Evolutionary conservation across 2,888 invertebrate species (phyloP), one percentile per base, ranked within the genome.

Genomic region (Brenthis hecate): DNA sequence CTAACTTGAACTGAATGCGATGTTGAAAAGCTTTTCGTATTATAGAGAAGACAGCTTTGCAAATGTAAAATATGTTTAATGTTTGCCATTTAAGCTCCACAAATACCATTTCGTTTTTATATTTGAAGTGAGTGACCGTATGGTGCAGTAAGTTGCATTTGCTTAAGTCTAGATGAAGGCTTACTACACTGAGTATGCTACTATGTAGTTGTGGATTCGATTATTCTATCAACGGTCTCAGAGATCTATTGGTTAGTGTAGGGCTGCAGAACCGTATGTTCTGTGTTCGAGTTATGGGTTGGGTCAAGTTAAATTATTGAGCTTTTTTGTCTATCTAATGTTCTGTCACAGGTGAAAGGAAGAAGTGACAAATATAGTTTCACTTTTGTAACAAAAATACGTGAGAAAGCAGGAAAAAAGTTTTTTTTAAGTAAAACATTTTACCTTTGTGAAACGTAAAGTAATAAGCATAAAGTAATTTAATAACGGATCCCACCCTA

Each of bases 1-100:
- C 67, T 67, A 23, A 56, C 61, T 67, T 56, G 28, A 13, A 60
- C 32, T 60, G 32, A 50, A 13, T 28, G 48, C 28, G 32, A 60
- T 60, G 51, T 13, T 57, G 65, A 65, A 65, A 57, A 43, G 57
- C 19, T 48, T 54, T 28, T 55, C 6, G 13, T 65, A 47, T 19
- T 13, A 57, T 13, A 19, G 19, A 43, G 19, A 23, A 50, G 60
- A 32, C 50, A 28, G 28, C 60, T 50, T 60, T 60, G 32, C 28
- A 50, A 60, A 60, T 28, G 60, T 28, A 48, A 50, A 60, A 60
- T 50, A 60, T 32, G 13, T 32, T 60, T 60, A 60, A 60, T 50
- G 28, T 32, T 60, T 60, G 48, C 60, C 48, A 60, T 60, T 60
- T 60, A 13, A 50, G 32, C 50, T 60, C n/a, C n/a, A 48, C 50